These are phyloP conservation scores for Corythaeola cristata DNA, from an alignment of 2,113 vertebrate species.

Conservation along the genomic window DNA sequence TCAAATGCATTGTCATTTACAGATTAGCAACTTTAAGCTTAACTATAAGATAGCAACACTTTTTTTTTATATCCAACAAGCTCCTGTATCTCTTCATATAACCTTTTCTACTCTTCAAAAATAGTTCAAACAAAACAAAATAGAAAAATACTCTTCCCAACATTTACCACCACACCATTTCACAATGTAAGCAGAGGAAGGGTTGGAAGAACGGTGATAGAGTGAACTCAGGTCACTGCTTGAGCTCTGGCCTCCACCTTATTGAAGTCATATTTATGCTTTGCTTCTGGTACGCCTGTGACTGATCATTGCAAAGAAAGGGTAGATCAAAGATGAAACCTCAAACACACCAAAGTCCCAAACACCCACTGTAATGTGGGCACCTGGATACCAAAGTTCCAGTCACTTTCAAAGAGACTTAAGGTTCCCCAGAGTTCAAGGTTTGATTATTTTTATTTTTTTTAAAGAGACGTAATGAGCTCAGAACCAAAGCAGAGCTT, in stretches of 20 bases:
- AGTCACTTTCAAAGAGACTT: background rate
- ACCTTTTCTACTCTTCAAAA: background rate
- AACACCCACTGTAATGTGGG: background rate
- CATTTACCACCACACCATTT: background rate
- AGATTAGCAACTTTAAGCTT: background rate
- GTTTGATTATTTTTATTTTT: background rate
- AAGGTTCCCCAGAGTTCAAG: background rate
- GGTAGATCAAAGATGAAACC: background rate
- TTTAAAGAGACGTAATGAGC: background rate
- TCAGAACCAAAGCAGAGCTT: background rate
- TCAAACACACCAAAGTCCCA: background rate
- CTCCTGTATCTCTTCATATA: background rate
- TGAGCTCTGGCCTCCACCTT: background rate
- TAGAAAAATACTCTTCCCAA: background rate
- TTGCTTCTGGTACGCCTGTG: background rate
- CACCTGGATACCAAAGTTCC: background rate
- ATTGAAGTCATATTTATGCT: background rate
- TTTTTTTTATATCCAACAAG: background rate
- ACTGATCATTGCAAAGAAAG: background rate
- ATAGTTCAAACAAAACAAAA: background rate
- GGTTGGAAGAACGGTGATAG: background rate
- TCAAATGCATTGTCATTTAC: background rate
- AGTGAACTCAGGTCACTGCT: background rate
- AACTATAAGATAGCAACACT: background rate
- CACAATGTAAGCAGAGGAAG: background rate